Evolutionary conservation across 2,797 vertebrate genomes (phyloP).

Genomic region (Sebastes iracundus): DNA sequence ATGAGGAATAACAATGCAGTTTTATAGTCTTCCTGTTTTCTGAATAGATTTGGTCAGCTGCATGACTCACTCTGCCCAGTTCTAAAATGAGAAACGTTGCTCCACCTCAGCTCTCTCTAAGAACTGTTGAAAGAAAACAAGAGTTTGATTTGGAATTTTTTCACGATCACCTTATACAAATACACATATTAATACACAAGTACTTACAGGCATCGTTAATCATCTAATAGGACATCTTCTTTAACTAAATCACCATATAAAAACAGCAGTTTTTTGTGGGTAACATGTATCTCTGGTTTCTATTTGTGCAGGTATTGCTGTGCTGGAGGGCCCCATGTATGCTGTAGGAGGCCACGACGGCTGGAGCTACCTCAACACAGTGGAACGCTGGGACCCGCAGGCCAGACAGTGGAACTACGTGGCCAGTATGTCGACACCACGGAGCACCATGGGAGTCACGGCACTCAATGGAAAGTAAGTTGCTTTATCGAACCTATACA

Average conservation of each 20-base stretch:
- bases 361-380: constrained; percentile 98
- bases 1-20: constrained; percentile 59
- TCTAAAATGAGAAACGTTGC: constrained; percentile 27
- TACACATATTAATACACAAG: neutral
- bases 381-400: constrained; percentile 98
- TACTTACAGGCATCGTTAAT: neutral
- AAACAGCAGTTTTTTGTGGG: neutral
- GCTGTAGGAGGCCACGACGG: constrained; percentile 97
- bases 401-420: constrained; percentile 98
- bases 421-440: constrained; percentile 96
- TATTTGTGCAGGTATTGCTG: constrained; percentile 87
- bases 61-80: constrained; percentile 44
- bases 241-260: neutral
- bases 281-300: neutral
- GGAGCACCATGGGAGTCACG: constrained; percentile 95
- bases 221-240: neutral
- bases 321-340: constrained; percentile 98
- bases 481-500: neutral
- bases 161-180: neutral
- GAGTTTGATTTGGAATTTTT: constrained; percentile 1
- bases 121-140: constrained; percentile 19
- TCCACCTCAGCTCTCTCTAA: constrained; percentile 22
- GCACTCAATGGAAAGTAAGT: constrained; percentile 96
- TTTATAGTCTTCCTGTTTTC: constrained; percentile 73
- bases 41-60: constrained; percentile 40